phyloP scores from a whole-genome alignment of 2,888 invertebrate genomes.

The Cryptocheilus praepositus region DNA sequence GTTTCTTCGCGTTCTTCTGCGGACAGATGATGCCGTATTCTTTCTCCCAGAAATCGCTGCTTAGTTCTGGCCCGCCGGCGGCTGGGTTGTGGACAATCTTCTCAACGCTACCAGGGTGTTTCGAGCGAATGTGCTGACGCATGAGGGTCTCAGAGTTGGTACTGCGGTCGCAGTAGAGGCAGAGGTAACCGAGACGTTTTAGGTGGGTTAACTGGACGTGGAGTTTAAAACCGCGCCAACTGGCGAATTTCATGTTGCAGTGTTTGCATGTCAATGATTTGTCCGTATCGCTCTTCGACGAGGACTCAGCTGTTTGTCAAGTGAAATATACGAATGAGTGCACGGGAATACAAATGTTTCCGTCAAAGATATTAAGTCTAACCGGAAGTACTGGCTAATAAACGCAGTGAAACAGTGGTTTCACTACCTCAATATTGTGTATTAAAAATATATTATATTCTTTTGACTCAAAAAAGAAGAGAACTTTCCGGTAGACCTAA shows the following conservation, averaged over 20 bases:
- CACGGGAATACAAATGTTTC: too few species aligned
- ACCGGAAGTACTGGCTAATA: too few species aligned
- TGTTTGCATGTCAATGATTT: constrained; percentile 64
- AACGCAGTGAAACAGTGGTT: too few species aligned
- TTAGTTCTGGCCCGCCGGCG: constrained; percentile 55
- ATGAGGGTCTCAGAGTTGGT: constrained; percentile 62
- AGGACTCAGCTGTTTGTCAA: too few species aligned
- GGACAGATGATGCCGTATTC: constrained; percentile 64
- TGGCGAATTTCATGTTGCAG: constrained; percentile 60
- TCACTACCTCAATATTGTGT: too few species aligned
- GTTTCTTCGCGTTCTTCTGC: constrained; percentile 39
- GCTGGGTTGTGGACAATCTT: constrained; percentile 60
- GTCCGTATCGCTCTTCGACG: constrained; percentile 10
- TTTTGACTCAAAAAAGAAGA: too few species aligned
- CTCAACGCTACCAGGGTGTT: constrained; percentile 58
- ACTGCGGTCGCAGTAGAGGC: constrained; percentile 69
- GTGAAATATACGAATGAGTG: too few species aligned
- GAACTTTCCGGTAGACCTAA: too few species aligned
- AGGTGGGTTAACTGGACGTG: constrained; percentile 69
- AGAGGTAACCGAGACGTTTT: constrained; percentile 61
- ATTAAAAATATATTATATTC: too few species aligned
- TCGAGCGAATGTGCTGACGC: constrained; percentile 62
- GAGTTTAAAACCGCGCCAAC: constrained; percentile 67
- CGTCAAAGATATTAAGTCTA: too few species aligned
- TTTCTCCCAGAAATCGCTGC: constrained; percentile 66